These are phyloP conservation scores for Crotalus tigris DNA, from an alignment of 2,113 vertebrate species.

Conservation along the genomic window DNA sequence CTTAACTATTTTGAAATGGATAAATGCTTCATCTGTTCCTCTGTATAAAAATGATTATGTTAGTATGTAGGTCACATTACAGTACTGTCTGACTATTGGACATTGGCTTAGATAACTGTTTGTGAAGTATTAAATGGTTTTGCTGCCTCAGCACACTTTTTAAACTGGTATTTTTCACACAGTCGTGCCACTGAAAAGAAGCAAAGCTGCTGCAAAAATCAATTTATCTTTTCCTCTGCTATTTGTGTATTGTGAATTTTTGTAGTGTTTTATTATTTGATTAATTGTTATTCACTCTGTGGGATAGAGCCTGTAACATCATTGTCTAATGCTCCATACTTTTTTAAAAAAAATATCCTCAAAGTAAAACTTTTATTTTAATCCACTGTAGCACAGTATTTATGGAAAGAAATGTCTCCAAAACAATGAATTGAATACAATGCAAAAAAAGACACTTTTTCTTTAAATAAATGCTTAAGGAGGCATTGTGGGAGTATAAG, in stretches of 20 bases:
- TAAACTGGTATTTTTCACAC: conserved; percentile 97
- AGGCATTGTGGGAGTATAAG: conserved; percentile 46
- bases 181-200: conserved; percentile 95
- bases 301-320: conserved; percentile 68
- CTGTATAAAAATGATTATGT: conserved; percentile 82
- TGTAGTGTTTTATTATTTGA: conserved; percentile 74
- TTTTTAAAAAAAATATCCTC: conserved; percentile 38
- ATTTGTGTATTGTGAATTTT: conserved; percentile 75
- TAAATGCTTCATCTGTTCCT: conserved; percentile 70
- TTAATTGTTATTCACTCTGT: conserved; percentile 80
- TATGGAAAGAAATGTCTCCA: conserved; percentile 55
- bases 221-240: conserved; percentile 81
- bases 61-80: conserved; percentile 98
- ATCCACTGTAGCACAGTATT: conserved; percentile 60
- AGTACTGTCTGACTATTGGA: conserved; percentile 90
- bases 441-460: conserved; percentile 37
- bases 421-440: conserved; percentile 52
- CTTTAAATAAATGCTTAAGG: conserved; percentile 38
- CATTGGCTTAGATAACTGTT: conserved; percentile 96
- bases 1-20: conserved; percentile 77
- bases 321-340: conserved; percentile 61
- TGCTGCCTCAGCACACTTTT: conserved; percentile 97
- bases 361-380: conserved; percentile 55
- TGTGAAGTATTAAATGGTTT: conserved; percentile 97
- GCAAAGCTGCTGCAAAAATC: conserved; percentile 85